Percentiles rank a stretch among this genome's conserved stretches.
These are phyloP conservation scores for Amazonetta brasiliensis DNA, from an alignment of 2,797 vertebrate genomes.

Conservation along the genomic window DNA sequence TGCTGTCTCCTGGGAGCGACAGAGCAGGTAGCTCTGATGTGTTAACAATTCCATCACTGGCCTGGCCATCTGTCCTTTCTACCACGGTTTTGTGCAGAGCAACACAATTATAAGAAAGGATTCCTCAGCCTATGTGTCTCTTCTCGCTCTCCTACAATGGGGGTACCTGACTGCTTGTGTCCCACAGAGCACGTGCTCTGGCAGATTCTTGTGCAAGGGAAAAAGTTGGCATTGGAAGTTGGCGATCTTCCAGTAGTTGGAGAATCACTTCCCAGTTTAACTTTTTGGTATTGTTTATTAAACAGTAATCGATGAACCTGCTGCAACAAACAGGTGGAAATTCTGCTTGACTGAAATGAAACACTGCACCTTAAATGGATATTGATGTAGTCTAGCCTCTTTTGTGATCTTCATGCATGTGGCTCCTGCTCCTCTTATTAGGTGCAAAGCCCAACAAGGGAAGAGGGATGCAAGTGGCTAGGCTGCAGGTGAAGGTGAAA, in stretches of 20 bases:
- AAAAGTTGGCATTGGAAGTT: not conserved
- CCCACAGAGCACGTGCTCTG: not conserved
- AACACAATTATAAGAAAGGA: not conserved
- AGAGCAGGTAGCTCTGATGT: not conserved
- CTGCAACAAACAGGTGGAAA: not conserved
- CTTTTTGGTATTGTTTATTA: not conserved
- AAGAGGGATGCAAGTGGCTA: not conserved
- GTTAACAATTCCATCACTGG: not conserved
- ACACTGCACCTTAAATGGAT: constrained; percentile 42
- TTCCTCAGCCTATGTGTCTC: not conserved
- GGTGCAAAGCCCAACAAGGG: not conserved
- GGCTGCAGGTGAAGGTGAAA: not conserved
- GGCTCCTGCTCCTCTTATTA: not conserved
- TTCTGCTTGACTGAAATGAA: constrained; percentile 40
- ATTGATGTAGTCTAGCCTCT: not conserved
- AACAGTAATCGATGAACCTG: not conserved
- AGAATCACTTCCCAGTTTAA: not conserved
- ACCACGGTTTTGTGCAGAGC: not conserved
- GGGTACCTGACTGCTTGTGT: not conserved
- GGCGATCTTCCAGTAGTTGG: not conserved
- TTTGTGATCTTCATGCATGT: not conserved
- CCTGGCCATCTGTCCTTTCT: not conserved
- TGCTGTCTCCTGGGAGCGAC: not conserved
- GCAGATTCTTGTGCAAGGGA: not conserved
- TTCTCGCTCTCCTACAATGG: not conserved